Percentiles rank a stretch among this genome's conserved stretches.
phyloP scores from a whole-genome alignment of 2,113 vertebrate genomes.

The Scopus umbretta region DNA sequence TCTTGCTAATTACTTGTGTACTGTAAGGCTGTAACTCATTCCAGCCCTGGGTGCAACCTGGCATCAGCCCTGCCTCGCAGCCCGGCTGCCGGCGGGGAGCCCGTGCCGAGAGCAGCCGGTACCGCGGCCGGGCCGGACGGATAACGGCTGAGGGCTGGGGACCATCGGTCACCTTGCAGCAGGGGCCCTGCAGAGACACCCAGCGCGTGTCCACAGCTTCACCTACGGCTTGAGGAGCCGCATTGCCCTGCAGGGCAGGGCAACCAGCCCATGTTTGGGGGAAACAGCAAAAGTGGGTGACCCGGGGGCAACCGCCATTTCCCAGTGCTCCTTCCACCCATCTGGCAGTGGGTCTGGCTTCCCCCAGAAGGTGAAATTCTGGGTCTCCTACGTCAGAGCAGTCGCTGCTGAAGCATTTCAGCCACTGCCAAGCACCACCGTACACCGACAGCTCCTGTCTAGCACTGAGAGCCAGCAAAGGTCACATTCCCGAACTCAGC shows the following conservation, averaged over 20 bases:
- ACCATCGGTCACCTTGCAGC: fast-evolving
- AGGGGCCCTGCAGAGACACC: background rate
- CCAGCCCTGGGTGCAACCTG: background rate
- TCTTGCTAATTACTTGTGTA: background rate
- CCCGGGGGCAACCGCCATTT: fast-evolving
- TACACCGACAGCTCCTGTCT: background rate
- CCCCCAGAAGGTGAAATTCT: background rate
- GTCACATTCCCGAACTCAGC: slow-evolving; percentile 24
- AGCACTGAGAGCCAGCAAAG: background rate
- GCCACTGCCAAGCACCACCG: background rate
- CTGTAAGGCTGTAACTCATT: background rate
- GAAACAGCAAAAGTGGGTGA: background rate
- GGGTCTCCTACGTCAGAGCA: background rate
- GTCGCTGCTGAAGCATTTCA: background rate
- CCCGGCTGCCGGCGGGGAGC: background rate
- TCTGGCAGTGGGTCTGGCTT: fast-evolving
- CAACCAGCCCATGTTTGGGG: background rate
- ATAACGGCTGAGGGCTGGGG: background rate
- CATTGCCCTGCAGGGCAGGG: background rate
- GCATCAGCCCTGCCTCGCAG: background rate
- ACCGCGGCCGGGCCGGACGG: fast-evolving
- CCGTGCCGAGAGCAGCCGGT: background rate
- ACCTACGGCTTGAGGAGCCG: background rate
- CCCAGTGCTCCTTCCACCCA: background rate
- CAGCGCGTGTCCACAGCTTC: background rate